Evolutionary conservation across 1,140 invertebrate genomes (phyloP).

Genomic region (Cecropterus lyciades): DNA sequence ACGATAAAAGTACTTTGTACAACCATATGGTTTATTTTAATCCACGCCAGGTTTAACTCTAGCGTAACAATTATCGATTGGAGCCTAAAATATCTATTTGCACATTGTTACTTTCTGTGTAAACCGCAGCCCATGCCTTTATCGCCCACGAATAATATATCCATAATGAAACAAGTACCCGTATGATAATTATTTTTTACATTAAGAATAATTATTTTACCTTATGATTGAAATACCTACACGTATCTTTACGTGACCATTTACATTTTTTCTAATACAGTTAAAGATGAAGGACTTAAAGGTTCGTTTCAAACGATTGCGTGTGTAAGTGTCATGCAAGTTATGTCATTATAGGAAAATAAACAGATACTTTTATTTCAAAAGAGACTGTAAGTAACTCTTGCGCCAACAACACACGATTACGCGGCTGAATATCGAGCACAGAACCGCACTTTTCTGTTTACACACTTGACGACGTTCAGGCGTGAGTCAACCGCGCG

Average conservation of each 20-base stretch:
- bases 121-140: neutral
- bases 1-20: neutral
- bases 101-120: neutral
- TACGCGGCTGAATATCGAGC: slow-evolving; percentile 8
- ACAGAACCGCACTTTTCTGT: slow-evolving; percentile 32
- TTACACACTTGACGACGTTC: slow-evolving; percentile 52
- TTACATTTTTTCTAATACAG: neutral
- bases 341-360: slow-evolving; percentile 23
- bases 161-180: neutral
- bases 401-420: slow-evolving; percentile 29
- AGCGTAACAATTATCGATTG: neutral
- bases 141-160: neutral
- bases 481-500: slow-evolving; percentile 52
- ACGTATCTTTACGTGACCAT: neutral
- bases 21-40: slow-evolving; percentile 2
- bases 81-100: neutral
- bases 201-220: neutral
- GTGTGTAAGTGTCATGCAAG: slow-evolving; percentile 1
- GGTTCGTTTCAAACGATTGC: slow-evolving; percentile 1
- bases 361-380: slow-evolving; percentile 31
- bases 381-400: slow-evolving; percentile 18
- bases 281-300: neutral
- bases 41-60: neutral
- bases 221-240: neutral
- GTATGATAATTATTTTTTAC: neutral